A percentile compares a stretch with the other conserved stretches of the same genome.
Conservation (phyloP, 2,113 vertebrate species). For the Chiloscyllium plagiosum region DNA sequence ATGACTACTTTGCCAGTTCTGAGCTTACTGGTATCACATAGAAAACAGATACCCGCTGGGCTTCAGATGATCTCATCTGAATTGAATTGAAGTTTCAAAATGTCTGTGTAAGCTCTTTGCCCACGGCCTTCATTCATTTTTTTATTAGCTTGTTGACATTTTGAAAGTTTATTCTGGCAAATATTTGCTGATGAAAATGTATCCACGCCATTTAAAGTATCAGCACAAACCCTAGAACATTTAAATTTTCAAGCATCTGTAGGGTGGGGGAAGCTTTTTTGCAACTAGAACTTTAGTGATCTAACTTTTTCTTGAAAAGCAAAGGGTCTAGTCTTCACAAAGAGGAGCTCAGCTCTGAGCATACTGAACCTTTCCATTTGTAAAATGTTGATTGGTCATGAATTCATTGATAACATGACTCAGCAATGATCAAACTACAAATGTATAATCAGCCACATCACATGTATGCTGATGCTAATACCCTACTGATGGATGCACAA, state of each 20-base stretch:
- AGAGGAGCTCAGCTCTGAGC: not conserved
- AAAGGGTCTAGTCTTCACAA: not conserved
- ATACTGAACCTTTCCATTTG: not conserved
- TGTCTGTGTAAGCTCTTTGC: not conserved
- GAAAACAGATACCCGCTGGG: not conserved
- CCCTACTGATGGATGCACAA: not conserved
- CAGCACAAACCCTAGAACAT: not conserved
- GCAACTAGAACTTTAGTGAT: not conserved
- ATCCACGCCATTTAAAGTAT: not conserved
- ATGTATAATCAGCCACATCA: not conserved
- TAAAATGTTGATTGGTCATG: not conserved
- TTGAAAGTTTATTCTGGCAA: not conserved
- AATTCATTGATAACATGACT: not conserved
- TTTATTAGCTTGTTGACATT: conserved; percentile 9
- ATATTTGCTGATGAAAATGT: not conserved
- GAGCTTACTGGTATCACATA: not conserved
- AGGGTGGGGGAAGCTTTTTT: not conserved
- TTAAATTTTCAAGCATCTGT: not conserved
- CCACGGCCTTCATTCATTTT: not conserved
- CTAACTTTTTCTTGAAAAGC: not conserved
- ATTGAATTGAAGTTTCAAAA: not conserved
- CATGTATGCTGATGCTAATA: not conserved
- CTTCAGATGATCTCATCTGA: not conserved
- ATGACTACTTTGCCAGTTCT: not conserved
- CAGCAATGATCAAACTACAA: not conserved